Percentiles rank a stretch among this genome's conserved stretches.
These are phyloP conservation scores for Heliconius ethilla DNA, from an alignment of 2,888 invertebrate genomes.

Conservation along the genomic window DNA sequence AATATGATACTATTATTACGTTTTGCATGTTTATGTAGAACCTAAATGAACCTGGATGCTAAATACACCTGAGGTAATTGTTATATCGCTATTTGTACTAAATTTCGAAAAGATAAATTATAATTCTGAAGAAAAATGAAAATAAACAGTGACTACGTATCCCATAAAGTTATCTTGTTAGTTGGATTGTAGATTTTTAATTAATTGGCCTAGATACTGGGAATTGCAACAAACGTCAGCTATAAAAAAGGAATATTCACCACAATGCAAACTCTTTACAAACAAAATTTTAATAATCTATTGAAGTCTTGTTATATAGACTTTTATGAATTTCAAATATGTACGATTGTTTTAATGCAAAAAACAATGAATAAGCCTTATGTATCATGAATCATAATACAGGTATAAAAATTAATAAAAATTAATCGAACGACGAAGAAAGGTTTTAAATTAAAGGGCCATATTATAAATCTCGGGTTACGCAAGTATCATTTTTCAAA, in stretches of 20 bases:
- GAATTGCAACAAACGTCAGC: neutral
- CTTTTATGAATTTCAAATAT: too few relatives aligned
- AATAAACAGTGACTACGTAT: neutral
- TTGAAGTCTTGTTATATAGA: too few relatives aligned
- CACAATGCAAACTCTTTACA: neutral
- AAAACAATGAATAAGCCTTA: too few relatives aligned
- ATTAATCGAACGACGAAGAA: slow-evolving; percentile 18
- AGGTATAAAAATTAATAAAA: neutral
- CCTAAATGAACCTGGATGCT: neutral
- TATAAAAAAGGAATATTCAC: neutral
- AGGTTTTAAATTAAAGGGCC: slow-evolving; percentile 21
- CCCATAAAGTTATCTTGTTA: neutral
- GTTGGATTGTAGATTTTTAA: neutral
- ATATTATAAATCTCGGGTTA: slow-evolving; percentile 33
- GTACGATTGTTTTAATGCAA: too few relatives aligned
- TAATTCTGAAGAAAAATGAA: neutral
- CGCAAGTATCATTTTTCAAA: slow-evolving; percentile 34
- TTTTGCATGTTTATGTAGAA: too few relatives aligned
- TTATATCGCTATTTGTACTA: neutral
- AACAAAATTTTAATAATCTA: neutral
- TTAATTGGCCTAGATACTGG: neutral
- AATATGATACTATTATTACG: neutral
- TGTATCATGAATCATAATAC: too few relatives aligned
- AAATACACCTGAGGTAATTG: neutral
- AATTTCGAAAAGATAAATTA: neutral